phyloP scores from a whole-genome alignment of 2,113 vertebrate genomes.

The Pterocles orientalis region DNA sequence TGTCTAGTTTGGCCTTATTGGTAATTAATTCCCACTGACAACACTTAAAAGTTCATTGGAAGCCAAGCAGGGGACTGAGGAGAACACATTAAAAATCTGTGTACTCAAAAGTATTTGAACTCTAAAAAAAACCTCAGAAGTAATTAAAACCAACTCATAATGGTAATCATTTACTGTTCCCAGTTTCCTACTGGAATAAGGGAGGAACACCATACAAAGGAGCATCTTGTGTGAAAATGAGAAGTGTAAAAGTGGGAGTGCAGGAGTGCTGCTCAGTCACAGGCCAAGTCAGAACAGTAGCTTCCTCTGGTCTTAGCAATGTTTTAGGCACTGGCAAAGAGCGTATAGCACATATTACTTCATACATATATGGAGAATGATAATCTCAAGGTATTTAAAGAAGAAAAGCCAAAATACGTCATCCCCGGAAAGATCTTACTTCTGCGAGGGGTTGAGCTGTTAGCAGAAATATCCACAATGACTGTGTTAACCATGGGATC shows the following conservation, averaged over 20 bases:
- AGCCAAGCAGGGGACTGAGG: neutral
- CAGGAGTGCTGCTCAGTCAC: neutral
- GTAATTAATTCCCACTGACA: neutral
- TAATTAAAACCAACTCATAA: neutral
- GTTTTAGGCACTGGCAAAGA: neutral
- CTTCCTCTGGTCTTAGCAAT: neutral
- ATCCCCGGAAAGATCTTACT: neutral
- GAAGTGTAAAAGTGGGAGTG: neutral
- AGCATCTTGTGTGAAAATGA: neutral
- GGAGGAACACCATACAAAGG: neutral
- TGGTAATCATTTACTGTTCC: neutral
- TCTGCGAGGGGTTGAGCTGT: neutral
- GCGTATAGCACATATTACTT: neutral
- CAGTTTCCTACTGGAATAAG: neutral
- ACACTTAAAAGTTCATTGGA: neutral
- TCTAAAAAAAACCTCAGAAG: neutral
- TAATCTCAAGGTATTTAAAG: slow-evolving; percentile 7
- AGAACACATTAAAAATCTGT: neutral
- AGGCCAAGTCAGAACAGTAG: fast-evolving
- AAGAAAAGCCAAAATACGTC: neutral
- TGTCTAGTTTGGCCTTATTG: fast-evolving
- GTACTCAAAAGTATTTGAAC: neutral
- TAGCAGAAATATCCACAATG: neutral
- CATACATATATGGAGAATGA: neutral
- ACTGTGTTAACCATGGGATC: neutral